These are phyloP conservation scores for Chelon auratus DNA, from an alignment of 2,797 vertebrate species.

Conservation along the genomic window DNA sequence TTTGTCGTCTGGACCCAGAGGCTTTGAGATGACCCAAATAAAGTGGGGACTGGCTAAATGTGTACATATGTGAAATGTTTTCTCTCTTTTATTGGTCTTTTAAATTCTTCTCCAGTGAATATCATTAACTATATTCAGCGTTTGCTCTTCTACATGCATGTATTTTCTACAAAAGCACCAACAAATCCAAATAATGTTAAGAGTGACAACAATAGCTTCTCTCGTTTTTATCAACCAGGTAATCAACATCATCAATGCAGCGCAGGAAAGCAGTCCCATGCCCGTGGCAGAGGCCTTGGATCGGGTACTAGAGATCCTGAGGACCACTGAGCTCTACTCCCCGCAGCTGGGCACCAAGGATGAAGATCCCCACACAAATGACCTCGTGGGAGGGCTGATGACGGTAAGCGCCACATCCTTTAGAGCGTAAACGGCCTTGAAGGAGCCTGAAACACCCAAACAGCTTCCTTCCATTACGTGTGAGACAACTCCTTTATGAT, in stretches of 20 bases:
- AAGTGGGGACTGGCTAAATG: background rate
- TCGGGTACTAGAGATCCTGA: constrained; percentile 94
- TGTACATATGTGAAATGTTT: background rate
- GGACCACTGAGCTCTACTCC: constrained; percentile 95
- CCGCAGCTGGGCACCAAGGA: constrained; percentile 95
- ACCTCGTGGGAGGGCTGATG: constrained; percentile 96
- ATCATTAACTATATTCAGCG: background rate
- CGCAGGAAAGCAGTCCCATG: constrained; percentile 95
- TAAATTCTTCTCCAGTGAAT: background rate
- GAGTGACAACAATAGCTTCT: background rate
- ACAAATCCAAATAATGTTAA: too few relatives aligned
- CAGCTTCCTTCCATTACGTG: constrained; percentile 40
- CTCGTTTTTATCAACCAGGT: constrained; percentile 80
- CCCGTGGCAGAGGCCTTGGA: constrained; percentile 96
- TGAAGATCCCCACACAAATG: constrained; percentile 96
- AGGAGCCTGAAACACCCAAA: constrained; percentile 46
- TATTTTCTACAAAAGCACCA: background rate
- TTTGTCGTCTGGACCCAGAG: constrained; percentile 18
- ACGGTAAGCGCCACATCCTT: constrained; percentile 85
- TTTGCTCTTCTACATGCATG: background rate
- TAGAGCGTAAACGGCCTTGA: constrained; percentile 5
- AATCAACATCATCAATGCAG: constrained; percentile 97
- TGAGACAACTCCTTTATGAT: constrained; percentile 44
- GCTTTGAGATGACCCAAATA: constrained; percentile 33
- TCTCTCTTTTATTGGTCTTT: background rate